Evolutionary conservation across 2,888 invertebrate genomes (phyloP).

Genomic region (Macrophya alboannulata): DNA sequence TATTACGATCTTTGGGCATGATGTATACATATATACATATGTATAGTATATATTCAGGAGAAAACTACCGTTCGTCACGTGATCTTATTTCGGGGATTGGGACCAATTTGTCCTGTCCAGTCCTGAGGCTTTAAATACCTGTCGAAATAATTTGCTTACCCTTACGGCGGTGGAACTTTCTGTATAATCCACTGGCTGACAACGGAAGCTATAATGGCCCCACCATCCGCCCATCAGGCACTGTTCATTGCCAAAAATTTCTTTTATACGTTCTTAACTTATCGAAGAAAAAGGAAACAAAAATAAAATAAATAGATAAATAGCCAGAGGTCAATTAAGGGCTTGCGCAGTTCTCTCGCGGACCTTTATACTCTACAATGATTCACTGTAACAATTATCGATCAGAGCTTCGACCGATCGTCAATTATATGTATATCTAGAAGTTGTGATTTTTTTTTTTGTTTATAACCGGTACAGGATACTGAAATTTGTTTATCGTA

Average conservation of each 20-base stretch:
- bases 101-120: background rate
- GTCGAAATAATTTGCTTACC: slow-evolving; percentile 84
- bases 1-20: slow-evolving; percentile 6
- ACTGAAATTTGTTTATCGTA: no score
- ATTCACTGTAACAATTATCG: background rate
- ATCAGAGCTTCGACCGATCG: background rate
- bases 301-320: slow-evolving; percentile 64
- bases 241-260: slow-evolving; percentile 81
- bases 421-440: no score
- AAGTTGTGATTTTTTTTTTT: no score
- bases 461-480: no score
- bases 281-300: slow-evolving; percentile 60
- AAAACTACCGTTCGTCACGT: background rate
- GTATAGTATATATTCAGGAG: background rate
- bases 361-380: no score
- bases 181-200: slow-evolving; percentile 95
- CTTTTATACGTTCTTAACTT: slow-evolving; percentile 66
- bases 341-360: no score
- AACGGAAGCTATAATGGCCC: slow-evolving; percentile 93
- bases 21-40: no score
- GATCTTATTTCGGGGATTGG: background rate
- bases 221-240: slow-evolving; percentile 95
- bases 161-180: slow-evolving; percentile 90
- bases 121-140: background rate
- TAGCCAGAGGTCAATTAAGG: background rate